Conservation (phyloP, 2,113 vertebrate genomes). For the Lepus europaeus region DNA sequence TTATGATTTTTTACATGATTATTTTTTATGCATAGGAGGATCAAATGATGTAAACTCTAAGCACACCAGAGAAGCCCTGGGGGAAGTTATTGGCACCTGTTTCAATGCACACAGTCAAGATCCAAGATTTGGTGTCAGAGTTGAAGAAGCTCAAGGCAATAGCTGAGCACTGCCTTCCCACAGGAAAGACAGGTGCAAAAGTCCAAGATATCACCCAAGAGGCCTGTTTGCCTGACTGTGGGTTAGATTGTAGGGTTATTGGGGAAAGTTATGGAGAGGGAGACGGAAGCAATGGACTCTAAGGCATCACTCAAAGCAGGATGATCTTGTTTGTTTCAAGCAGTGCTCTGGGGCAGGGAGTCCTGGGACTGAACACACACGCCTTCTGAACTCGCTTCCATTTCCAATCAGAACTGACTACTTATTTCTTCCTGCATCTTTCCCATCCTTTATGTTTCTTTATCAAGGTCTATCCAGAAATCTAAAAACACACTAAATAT, state of each 20-base stretch:
- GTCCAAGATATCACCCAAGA: neutral
- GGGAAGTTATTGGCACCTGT: neutral
- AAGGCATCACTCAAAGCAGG: neutral
- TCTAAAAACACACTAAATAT: neutral
- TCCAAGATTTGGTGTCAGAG: neutral
- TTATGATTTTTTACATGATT: neutral
- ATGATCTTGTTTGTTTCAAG: neutral
- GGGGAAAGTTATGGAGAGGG: neutral
- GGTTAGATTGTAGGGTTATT: fast-evolving
- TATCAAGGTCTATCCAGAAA: neutral
- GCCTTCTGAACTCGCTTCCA: neutral
- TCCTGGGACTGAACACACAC: neutral
- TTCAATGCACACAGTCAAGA: neutral
- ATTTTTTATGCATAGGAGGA: neutral
- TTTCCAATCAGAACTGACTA: neutral
- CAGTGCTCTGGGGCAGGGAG: neutral
- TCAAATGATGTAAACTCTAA: neutral
- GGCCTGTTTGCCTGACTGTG: neutral
- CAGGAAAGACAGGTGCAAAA: neutral
- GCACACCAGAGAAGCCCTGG: neutral
- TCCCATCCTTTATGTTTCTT: neutral
- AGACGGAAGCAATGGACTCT: neutral
- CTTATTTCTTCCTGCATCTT: neutral
- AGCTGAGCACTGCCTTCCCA: neutral
- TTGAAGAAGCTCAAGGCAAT: neutral